These are phyloP conservation scores for Sinohyriopsis cumingii DNA, from an alignment of 2,888 invertebrate species.

Conservation along the genomic window DNA sequence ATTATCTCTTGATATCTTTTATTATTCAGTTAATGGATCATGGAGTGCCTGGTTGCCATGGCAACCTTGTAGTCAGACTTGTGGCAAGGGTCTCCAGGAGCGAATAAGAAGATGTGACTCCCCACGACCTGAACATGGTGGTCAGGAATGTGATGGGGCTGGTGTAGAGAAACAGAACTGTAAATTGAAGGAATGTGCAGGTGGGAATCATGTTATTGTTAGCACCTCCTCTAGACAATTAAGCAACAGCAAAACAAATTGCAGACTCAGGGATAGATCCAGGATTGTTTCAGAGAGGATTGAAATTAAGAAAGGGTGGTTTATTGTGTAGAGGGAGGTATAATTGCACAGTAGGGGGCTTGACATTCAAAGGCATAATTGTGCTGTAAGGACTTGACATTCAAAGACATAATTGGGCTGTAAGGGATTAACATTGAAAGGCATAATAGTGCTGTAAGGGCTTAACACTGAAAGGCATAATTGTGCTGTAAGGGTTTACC, in stretches of 20 bases:
- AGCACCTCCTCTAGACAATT: not conserved
- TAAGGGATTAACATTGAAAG: too few relatives aligned
- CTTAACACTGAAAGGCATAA: too few relatives aligned
- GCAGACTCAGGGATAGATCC: not conserved
- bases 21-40: slow-evolving; percentile 30
- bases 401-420: too few relatives aligned
- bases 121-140: slow-evolving; percentile 72
- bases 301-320: too few relatives aligned
- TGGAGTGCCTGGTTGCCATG: slow-evolving; percentile 74
- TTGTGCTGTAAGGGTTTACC: too few relatives aligned
- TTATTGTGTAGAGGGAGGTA: too few relatives aligned
- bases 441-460: too few relatives aligned
- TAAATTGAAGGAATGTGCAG: slow-evolving; percentile 71
- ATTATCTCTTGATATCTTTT: too few relatives aligned
- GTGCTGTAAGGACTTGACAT: too few relatives aligned
- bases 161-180: slow-evolving; percentile 72
- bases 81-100: slow-evolving; percentile 71
- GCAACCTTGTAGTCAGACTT: slow-evolving; percentile 72
- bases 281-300: not conserved
- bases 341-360: too few relatives aligned
- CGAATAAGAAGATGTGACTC: slow-evolving; percentile 72
- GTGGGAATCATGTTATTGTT: slow-evolving; percentile 24
- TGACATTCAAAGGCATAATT: too few relatives aligned
- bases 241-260: not conserved
- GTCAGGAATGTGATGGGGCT: slow-evolving; percentile 70